Base-by-base conservation (phyloP, 2,113 vertebrate genomes). In the Mesembrinibis cayennensis region DNA sequence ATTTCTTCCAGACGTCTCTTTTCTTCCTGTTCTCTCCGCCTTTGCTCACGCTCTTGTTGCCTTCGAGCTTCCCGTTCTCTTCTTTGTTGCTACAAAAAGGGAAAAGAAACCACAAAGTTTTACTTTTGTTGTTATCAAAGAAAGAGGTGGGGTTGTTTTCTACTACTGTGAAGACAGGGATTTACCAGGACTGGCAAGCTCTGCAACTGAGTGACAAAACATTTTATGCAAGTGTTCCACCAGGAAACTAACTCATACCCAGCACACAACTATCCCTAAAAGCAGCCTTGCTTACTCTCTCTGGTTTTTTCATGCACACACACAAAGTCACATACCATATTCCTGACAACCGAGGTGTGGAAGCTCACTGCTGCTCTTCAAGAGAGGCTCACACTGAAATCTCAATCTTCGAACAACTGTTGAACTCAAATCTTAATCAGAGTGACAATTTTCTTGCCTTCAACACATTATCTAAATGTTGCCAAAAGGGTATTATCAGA, bases 11-110 rank as follows among this genome's bases (percentile, higher is more conserved):
- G 79, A 18, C 99, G 98, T 50, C 99, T 97, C 95, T 99, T 99
- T 97, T 99, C 99, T 92, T 99, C 99, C 78, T 99, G 99, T 87
- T 99, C 99, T 11, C 99, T 98, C n/a, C 99, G 97, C 42, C 99
- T 98, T 97, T 99, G 99, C 94, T 99, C 99, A 18, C 99, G 98
- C 92, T 99, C 99, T 90, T 99, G 99, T 96, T 99, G 99, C 97
- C 99, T 98, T 94, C 99, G 98, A 97, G 99, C 98, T 98, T 99
- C 99, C 2, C 99, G 99, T 96, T 99, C 99, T 32, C 99, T 98
- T 61, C 99, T 99, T 97, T 99, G 99, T 99, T 99, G 99, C 99
- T 99, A 92, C 16, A 18, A 20, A 87, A 97, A 76, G 53, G 47
- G 62, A 83, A 93, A 93, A 87, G 79, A 73, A 89, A 91, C 93